Percentiles rank a stretch among this genome's conserved stretches.
phyloP scores from a whole-genome alignment of 1,140 invertebrate species.

The Lepidotrigona ventralis region DNA sequence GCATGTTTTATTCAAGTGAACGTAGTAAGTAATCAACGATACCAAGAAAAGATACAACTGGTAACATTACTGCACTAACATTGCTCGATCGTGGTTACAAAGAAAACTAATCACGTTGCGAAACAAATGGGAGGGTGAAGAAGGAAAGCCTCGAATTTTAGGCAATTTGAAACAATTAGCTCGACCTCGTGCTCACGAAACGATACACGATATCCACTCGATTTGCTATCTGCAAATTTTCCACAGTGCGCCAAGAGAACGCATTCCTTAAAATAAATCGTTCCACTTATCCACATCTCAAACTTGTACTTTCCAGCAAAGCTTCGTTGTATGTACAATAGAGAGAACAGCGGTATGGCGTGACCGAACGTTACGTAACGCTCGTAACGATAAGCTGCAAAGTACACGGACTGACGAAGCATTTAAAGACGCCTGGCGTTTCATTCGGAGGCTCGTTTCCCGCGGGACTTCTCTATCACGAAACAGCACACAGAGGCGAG shows the following conservation, averaged over 20 bases:
- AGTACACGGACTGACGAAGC: not conserved
- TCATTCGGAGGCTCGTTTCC: not conserved
- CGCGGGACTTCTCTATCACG: constrained; percentile 9
- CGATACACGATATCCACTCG: too few species aligned
- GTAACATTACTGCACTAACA: not conserved
- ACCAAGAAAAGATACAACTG: too few species aligned
- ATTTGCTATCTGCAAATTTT: not conserved
- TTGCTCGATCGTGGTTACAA: not conserved
- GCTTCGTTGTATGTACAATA: not conserved
- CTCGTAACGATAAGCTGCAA: constrained; percentile 11
- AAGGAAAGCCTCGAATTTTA: not conserved
- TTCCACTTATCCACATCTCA: constrained; percentile 13
- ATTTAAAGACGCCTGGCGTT: constrained; percentile 11
- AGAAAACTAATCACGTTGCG: not conserved
- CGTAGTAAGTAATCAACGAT: too few species aligned
- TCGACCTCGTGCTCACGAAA: not conserved
- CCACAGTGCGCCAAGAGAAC: not conserved
- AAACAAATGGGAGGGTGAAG: too few species aligned
- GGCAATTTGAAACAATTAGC: not conserved
- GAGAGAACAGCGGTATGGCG: not conserved
- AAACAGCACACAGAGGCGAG: not conserved
- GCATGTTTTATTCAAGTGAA: too few species aligned
- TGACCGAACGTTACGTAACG: not conserved
- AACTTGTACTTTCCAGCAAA: not conserved
- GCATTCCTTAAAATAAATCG: constrained; percentile 8